Base-by-base conservation (phyloP, 2,888 invertebrate species). In the Athrips mouffetella region DNA sequence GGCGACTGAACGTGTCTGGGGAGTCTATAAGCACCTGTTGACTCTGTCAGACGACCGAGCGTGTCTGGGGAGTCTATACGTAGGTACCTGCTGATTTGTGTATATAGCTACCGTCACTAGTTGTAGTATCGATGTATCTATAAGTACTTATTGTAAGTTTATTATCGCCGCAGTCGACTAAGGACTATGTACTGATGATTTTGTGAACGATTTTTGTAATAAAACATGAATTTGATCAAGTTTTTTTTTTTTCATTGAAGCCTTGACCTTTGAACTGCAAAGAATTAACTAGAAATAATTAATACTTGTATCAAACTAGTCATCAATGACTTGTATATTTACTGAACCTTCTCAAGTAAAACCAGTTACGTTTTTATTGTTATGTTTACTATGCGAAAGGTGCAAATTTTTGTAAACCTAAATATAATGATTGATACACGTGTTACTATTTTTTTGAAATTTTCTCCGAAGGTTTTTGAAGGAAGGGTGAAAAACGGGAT, bases 121-220 rank as follows among this genome's bases (percentile, higher is more conserved):
- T 59, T 63, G 59, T 76, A 76, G 63, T 73, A 10, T 41, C 11
- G 16, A 27, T 41, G 37, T 37, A 37, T 37, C 2, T 20, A 20
- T 35, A 42, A 33, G 15, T 33, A 13, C 18, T 3, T 58, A 55
- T 60, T 61, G 62, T 70, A 62, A 68, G 81, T 85, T 79, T 78
- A 73, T 80, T 77, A 84, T 78, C 79, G 76, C 80, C 85, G 86
- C 86, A 85, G 85, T 86, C 83, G 83, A 77, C 80, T 81, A 80
- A 82, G 76, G 70, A 80, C 80, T 83, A 82, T 82, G 37, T 37
- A 37, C 21, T 37, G 37, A 77, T 65, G 67, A 67, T 59, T 80
- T 79, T 80, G 55, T 21, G 37, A n/a, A 30, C 31, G 21, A 21
- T 35, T 29, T 45, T 31, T 45, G 3, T 76, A 84, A 78, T 84